Conservation (phyloP, 1,140 invertebrate species). For the Gyrodactylus salaris region DNA sequence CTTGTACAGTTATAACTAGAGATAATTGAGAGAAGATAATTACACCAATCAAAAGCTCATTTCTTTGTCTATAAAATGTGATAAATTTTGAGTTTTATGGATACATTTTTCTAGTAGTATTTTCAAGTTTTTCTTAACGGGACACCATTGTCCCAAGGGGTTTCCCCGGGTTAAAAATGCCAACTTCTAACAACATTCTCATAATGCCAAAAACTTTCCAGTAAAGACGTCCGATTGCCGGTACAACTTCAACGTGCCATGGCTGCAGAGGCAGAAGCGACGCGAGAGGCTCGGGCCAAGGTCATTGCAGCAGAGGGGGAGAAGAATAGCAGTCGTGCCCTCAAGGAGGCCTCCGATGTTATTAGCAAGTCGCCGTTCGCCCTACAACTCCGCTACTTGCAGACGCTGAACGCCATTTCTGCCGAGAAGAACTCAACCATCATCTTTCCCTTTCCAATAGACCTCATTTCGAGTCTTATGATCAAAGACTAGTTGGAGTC, state of each 20-base stretch:
- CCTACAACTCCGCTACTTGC: constrained; percentile 35
- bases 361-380: constrained; percentile 40
- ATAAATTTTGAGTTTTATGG: neutral
- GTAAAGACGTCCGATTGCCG: constrained; percentile 52
- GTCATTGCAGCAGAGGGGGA: constrained; percentile 20
- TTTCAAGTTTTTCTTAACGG: no score
- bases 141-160: neutral
- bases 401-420: constrained; percentile 62
- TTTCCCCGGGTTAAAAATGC: neutral
- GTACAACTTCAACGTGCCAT: constrained; percentile 35
- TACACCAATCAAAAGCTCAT: no score
- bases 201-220: constrained; percentile 20
- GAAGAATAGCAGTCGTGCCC: constrained; percentile 34
- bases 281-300: constrained; percentile 16
- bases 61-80: neutral
- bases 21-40: no score
- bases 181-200: no score
- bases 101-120: neutral
- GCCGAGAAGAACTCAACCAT: constrained; percentile 87
- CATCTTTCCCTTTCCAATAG: constrained; percentile 64
- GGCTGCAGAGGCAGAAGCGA: constrained; percentile 17
- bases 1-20: no score
- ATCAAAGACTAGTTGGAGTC: no score
- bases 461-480: constrained; percentile 20
- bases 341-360: constrained; percentile 57